A percentile compares a stretch with the other conserved stretches of the same genome.
Conservation (phyloP, 2,888 invertebrate species). For the Tigriopus californicus region DNA sequence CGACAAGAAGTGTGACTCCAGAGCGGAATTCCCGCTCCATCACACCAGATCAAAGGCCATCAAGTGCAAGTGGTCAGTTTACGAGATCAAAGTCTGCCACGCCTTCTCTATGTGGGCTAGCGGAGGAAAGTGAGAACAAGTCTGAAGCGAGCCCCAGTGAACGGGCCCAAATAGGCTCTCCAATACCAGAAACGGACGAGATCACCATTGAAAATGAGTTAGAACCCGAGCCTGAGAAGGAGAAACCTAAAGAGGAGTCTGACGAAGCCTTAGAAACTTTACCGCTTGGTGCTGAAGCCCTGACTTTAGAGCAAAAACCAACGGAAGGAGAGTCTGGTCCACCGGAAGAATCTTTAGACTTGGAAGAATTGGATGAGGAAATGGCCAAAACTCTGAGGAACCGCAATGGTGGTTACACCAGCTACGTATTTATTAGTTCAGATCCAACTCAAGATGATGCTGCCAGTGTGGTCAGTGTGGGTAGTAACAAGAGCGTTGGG, state of each 20-base stretch:
- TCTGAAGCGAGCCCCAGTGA: too few species aligned
- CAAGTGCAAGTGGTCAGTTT: too few species aligned
- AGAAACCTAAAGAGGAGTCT: neutral
- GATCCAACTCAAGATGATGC: neutral
- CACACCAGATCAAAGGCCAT: too few species aligned
- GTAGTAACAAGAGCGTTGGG: neutral
- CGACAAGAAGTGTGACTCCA: neutral
- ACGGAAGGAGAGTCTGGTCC: neutral
- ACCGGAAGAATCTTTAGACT: neutral
- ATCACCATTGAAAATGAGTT: neutral
- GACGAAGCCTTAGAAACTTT: neutral
- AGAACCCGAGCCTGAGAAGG: neutral
- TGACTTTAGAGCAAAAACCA: neutral
- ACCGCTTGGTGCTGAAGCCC: slow-evolving; percentile 7
- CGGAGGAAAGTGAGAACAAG: too few species aligned
- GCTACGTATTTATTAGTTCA: slow-evolving; percentile 61
- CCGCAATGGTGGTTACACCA: slow-evolving; percentile 39
- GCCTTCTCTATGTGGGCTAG: too few species aligned
- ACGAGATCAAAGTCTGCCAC: neutral
- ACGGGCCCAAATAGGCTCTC: too few species aligned
- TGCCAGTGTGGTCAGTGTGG: neutral
- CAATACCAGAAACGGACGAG: too few species aligned
- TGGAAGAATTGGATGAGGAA: neutral
- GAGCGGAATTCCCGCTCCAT: neutral
- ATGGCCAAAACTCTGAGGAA: neutral